These are phyloP conservation scores for Elephantulus edwardii DNA, from an alignment of 2,113 vertebrate species.

Conservation along the genomic window DNA sequence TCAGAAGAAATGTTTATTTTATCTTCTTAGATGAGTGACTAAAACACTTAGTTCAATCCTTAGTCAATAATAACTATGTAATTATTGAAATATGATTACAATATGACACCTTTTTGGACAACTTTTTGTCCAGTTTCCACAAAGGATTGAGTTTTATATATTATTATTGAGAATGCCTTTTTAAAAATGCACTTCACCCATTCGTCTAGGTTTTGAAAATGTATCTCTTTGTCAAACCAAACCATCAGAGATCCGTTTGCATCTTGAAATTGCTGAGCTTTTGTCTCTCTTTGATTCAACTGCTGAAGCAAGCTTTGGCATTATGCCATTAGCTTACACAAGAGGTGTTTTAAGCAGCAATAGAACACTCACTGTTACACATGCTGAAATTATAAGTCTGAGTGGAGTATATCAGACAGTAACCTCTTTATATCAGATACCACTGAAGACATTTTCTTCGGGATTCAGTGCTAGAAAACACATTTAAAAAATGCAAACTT, in stretches of 20 bases:
- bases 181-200: not conserved
- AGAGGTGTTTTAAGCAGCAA: not conserved
- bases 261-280: not conserved
- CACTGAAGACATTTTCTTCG: too few species aligned
- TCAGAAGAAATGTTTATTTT: not conserved
- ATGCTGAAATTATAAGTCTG: slow-evolving; percentile 16
- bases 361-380: slow-evolving; percentile 20
- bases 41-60: not conserved
- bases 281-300: not conserved
- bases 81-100: not conserved
- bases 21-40: not conserved
- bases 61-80: not conserved
- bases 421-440: too few species aligned
- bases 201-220: not conserved
- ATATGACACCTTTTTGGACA: not conserved
- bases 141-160: not conserved
- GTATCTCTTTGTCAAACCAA: not conserved
- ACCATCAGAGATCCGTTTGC: not conserved
- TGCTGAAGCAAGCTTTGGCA: slow-evolving; percentile 17
- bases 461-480: too few species aligned
- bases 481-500: too few species aligned
- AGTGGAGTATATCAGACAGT: slow-evolving; percentile 36
- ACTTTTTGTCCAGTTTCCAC: not conserved
- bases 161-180: not conserved
- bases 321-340: slow-evolving; percentile 29